phyloP scores from a whole-genome alignment of 2,888 invertebrate genomes.

The Onchidella celtica region DNA sequence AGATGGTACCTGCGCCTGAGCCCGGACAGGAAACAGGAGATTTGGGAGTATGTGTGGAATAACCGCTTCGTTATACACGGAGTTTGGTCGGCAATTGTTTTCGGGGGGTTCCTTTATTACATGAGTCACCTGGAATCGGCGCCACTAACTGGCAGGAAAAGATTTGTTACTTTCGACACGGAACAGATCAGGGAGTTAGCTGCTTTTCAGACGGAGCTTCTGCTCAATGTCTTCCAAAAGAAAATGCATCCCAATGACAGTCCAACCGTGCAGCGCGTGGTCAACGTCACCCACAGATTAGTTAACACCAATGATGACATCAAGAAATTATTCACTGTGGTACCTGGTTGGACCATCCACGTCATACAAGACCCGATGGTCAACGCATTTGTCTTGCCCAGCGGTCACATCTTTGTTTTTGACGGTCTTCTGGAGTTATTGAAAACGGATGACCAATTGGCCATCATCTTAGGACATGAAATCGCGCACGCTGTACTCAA shows the following conservation, averaged over 20 bases:
- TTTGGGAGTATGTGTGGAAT: conserved; percentile 48
- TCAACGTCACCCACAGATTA: conserved; percentile 79
- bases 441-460: conserved; percentile 82
- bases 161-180: conserved; percentile 82
- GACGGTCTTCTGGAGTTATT: conserved; percentile 82
- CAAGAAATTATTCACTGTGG: too few species aligned
- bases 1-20: conserved; percentile 81
- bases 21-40: conserved; percentile 70
- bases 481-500: conserved; percentile 83
- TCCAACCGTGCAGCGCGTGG: conserved; percentile 79
- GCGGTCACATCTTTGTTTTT: conserved; percentile 84
- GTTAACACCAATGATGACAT: conserved; percentile 81
- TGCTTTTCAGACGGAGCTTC: conserved; percentile 78
- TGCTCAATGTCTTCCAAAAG: conserved; percentile 75
- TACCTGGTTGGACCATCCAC: conserved; percentile 82
- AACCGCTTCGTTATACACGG: conserved; percentile 29
- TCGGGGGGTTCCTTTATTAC: conserved; percentile 73
- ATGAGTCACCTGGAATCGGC: conserved; percentile 81
- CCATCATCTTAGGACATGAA: conserved; percentile 83
- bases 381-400: conserved; percentile 84
- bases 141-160: conserved; percentile 82
- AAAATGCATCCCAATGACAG: conserved; percentile 78
- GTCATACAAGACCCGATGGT: conserved; percentile 80
- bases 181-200: conserved; percentile 80
- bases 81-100: conserved; percentile 28